A percentile compares a stretch with the other conserved stretches of the same genome.
phyloP scores from a whole-genome alignment of 2,888 invertebrate genomes.

The Phortica okadai region DNA sequence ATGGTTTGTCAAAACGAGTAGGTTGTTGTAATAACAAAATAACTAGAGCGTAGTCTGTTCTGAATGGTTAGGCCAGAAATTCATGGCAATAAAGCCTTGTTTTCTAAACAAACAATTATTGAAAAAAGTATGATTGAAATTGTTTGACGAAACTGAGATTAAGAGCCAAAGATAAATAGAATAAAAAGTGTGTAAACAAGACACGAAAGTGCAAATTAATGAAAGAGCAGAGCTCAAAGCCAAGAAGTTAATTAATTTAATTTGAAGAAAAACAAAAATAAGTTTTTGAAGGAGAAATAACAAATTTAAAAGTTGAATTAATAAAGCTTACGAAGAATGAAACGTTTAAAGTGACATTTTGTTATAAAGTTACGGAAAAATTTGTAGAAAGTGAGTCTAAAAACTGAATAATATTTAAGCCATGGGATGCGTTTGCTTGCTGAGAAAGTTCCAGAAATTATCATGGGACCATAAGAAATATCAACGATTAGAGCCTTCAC shows the following conservation, averaged over 20 bases:
- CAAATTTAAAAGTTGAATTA: no score
- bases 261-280: background rate
- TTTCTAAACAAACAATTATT: background rate
- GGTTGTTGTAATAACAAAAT: background rate
- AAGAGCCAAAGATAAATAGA: background rate
- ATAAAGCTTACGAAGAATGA: no score
- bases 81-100: background rate
- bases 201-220: no score
- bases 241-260: background rate
- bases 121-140: background rate
- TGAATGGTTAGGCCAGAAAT: background rate
- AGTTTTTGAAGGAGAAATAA: background rate
- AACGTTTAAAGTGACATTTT: no score
- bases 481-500: no score
- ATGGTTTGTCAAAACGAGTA: conserved; percentile 1
- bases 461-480: no score
- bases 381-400: no score
- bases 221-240: background rate
- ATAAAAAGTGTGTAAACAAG: background rate
- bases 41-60: background rate
- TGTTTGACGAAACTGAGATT: background rate
- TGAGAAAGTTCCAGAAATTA: no score
- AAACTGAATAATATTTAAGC: no score
- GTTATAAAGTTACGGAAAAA: no score
- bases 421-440: no score